Evolutionary conservation across 2,888 invertebrate species (phyloP).

Genomic region (Caenorhabditis sp.): DNA sequence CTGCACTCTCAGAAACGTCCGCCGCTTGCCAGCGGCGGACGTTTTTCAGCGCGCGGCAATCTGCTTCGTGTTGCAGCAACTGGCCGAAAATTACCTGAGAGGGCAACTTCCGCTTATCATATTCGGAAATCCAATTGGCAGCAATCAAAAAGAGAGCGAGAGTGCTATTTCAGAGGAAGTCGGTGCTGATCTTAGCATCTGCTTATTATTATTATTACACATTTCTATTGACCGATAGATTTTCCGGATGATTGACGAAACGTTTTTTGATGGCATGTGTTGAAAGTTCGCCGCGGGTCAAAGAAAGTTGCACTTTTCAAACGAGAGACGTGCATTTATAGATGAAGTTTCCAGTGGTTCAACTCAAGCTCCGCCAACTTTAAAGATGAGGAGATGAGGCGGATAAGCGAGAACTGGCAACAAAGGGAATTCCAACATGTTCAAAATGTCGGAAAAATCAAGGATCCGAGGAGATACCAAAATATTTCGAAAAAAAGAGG

Average conservation of each 20-base stretch:
- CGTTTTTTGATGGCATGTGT: not conserved
- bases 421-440: too few relatives aligned
- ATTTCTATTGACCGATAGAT: slow-evolving; percentile 1
- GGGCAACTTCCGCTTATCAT: not conserved
- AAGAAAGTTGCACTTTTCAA: not conserved
- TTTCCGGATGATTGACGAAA: not conserved
- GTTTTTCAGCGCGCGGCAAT: too few relatives aligned
- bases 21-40: too few relatives aligned
- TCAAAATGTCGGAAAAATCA: not conserved
- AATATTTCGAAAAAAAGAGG: too few relatives aligned
- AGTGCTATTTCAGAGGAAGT: not conserved
- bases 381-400: too few relatives aligned
- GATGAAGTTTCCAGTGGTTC: too few relatives aligned
- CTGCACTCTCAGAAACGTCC: too few relatives aligned
- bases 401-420: not conserved
- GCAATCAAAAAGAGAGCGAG: not conserved
- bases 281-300: not conserved
- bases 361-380: too few relatives aligned
- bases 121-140: not conserved
- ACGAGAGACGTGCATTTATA: not conserved
- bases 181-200: not conserved
- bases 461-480: not conserved
- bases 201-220: too few relatives aligned
- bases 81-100: too few relatives aligned
- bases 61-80: too few relatives aligned